These are phyloP conservation scores for Macrobrachium rosenbergii DNA, from an alignment of 1,140 invertebrate genomes.

Conservation along the genomic window DNA sequence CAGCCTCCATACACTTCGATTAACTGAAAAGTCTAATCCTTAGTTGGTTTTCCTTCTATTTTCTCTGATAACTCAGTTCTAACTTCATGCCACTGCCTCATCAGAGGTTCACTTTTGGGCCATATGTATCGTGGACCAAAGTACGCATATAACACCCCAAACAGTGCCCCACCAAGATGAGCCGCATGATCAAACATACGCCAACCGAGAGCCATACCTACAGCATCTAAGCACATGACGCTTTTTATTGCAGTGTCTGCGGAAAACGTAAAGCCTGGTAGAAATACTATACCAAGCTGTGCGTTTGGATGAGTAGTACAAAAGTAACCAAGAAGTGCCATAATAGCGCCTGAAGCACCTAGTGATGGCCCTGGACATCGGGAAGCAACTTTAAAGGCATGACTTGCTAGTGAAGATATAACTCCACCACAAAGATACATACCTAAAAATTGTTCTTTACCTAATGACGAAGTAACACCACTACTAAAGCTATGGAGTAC, in stretches of 20 bases:
- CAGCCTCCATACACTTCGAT: neutral
- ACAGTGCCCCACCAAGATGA: slow-evolving; percentile 93
- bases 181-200: slow-evolving; percentile 97
- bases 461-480: slow-evolving; percentile 76
- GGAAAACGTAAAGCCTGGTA: slow-evolving; percentile 89
- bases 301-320: slow-evolving; percentile 90
- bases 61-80: slow-evolving; percentile 31
- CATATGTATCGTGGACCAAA: slow-evolving; percentile 67
- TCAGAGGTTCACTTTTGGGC: slow-evolving; percentile 39
- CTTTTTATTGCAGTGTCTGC: slow-evolving; percentile 87
- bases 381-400: slow-evolving; percentile 82
- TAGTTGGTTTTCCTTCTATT: slow-evolving; percentile 4
- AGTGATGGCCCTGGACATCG: slow-evolving; percentile 81
- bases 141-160: slow-evolving; percentile 81
- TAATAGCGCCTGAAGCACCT: slow-evolving; percentile 95
- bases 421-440: slow-evolving; percentile 91
- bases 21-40: neutral
- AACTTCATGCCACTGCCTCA: slow-evolving; percentile 58
- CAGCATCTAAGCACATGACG: slow-evolving; percentile 84
- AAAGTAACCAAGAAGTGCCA: slow-evolving; percentile 88
- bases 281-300: slow-evolving; percentile 87
- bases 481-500: slow-evolving; percentile 87
- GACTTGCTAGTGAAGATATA: slow-evolving; percentile 88
- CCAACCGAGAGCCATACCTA: slow-evolving; percentile 90
- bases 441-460: slow-evolving; percentile 92